These are phyloP conservation scores for Sepioteuthis lessoniana DNA, from an alignment of 2,888 invertebrate species.

Conservation along the genomic window DNA sequence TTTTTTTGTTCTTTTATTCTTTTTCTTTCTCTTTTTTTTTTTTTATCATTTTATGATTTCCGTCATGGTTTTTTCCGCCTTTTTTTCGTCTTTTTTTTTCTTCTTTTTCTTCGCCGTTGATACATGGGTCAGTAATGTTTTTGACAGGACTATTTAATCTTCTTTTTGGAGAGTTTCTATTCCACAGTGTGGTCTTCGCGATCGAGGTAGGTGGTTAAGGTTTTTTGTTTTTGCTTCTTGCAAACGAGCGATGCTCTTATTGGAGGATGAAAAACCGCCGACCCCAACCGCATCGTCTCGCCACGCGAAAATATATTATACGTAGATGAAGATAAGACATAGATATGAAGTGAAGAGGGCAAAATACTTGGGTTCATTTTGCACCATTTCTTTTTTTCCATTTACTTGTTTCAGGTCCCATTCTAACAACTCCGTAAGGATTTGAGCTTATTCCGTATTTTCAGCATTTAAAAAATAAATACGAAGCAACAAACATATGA, in stretches of 20 bases:
- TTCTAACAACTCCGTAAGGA: background rate
- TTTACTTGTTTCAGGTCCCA: background rate
- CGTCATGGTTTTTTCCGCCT: background rate
- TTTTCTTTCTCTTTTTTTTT: background rate
- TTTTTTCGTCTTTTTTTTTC: background rate
- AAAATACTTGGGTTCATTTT: background rate
- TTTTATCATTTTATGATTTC: background rate
- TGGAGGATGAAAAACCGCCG: background rate
- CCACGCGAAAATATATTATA: background rate
- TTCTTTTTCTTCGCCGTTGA: background rate
- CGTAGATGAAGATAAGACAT: background rate
- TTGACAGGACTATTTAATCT: slow-evolving; percentile 18
- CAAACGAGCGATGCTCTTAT: background rate
- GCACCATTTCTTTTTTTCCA: background rate
- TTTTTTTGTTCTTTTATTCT: no score
- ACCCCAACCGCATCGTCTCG: background rate
- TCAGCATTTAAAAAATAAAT: background rate
- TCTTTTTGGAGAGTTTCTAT: background rate
- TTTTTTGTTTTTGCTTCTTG: background rate
- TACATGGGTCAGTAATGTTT: background rate
- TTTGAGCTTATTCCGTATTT: background rate
- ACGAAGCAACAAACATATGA: background rate
- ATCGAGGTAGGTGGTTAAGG: background rate
- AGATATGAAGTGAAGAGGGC: background rate
- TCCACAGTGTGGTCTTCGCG: background rate